Percentiles rank a stretch among this genome's conserved stretches.
Evolutionary conservation across 2,797 vertebrate species (phyloP).

Genomic region (Acanthis flammea): DNA sequence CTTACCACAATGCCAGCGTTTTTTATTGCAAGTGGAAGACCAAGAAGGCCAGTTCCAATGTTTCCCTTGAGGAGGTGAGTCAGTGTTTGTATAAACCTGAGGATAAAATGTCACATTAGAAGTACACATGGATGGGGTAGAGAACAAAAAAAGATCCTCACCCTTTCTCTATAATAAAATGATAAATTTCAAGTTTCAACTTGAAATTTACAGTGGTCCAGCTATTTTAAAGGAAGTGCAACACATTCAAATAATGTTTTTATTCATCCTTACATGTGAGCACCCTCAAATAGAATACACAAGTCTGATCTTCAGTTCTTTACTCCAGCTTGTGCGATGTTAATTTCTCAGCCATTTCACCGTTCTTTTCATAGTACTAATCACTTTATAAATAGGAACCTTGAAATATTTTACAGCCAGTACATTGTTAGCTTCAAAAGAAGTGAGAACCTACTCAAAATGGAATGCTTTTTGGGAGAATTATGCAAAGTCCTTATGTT

Average conservation of each 20-base stretch:
- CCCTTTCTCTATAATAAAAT: not conserved
- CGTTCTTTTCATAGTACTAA: not conserved
- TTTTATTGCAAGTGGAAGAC: slow-evolving; percentile 86
- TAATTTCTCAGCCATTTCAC: not conserved
- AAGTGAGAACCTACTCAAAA: not conserved
- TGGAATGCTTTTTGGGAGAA: not conserved
- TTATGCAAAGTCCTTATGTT: not conserved
- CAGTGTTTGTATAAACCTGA: slow-evolving; percentile 85
- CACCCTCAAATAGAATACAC: not conserved
- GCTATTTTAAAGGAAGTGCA: not conserved
- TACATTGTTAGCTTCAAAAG: not conserved
- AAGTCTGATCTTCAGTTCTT: not conserved
- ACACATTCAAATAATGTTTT: not conserved
- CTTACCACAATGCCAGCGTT: slow-evolving; percentile 87
- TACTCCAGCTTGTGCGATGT: not conserved
- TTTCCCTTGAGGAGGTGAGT: slow-evolving; percentile 89
- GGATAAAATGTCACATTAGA: slow-evolving; percentile 19
- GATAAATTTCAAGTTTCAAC: not conserved
- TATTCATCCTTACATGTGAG: not conserved
- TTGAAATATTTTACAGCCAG: not conserved
- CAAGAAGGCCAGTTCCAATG: slow-evolving; percentile 87
- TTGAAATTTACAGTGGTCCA: not conserved
- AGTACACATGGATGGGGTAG: not conserved
- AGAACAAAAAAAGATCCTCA: not conserved
- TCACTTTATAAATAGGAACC: not conserved